Evolutionary conservation across 2,113 vertebrate genomes (phyloP).

Genomic region (Cisticola juncidis): DNA sequence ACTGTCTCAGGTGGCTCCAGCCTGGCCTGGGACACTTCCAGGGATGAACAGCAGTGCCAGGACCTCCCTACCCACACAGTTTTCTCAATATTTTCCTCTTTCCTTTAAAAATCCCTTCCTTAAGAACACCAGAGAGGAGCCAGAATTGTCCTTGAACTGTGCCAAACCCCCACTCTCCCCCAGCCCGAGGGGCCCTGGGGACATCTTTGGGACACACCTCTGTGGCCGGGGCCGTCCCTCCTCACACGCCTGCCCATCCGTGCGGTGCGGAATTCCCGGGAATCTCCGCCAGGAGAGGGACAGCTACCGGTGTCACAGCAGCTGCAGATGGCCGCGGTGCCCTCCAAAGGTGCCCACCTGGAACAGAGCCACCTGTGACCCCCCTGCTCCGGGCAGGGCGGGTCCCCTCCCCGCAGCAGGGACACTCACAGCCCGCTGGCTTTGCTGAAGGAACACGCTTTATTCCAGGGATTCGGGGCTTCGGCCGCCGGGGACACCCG

Average conservation of each 20-base stretch:
- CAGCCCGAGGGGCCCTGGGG: background rate
- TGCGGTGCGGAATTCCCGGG: background rate
- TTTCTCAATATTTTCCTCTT: background rate
- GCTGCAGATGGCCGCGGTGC: background rate
- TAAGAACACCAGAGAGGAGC: rapidly evolving
- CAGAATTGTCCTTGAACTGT: rapidly evolving
- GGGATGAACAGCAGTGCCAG: rapidly evolving
- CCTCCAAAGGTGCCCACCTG: background rate
- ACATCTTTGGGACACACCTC: background rate
- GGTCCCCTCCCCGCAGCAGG: background rate
- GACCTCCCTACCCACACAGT: rapidly evolving
- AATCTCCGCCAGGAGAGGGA: background rate
- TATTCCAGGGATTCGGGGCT: background rate
- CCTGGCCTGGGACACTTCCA: background rate
- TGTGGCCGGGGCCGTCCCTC: background rate
- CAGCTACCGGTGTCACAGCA: background rate
- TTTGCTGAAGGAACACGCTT: background rate
- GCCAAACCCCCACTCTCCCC: rapidly evolving
- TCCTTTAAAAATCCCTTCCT: too few relatives aligned
- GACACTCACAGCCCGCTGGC: background rate
- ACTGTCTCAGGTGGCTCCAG: background rate
- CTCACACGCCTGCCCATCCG: background rate
- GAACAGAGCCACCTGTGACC: background rate
- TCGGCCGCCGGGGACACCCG: background rate
- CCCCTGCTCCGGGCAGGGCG: rapidly evolving